Conservation (phyloP, 2,888 invertebrate genomes). For the Nebria salina region DNA sequence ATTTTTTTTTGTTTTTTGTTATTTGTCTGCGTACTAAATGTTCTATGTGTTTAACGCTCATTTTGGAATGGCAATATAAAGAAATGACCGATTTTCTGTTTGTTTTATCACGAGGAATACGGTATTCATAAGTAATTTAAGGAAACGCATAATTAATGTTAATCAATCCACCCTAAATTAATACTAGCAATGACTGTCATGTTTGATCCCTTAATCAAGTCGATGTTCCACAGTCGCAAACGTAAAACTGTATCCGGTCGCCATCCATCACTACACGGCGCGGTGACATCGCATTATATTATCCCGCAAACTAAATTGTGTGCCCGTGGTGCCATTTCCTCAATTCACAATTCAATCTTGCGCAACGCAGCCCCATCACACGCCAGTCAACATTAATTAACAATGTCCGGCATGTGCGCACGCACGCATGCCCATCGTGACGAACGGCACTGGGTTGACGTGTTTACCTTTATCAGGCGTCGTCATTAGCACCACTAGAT, state of each 20-base stretch:
- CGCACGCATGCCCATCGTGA: constrained; percentile 21
- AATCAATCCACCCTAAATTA: background rate
- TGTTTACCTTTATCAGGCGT: constrained; percentile 26
- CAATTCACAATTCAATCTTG: constrained; percentile 38
- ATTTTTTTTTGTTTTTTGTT: too few species aligned
- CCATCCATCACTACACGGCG: background rate
- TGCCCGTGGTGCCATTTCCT: constrained; percentile 25
- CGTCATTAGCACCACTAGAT: constrained; percentile 16
- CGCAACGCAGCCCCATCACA: constrained; percentile 1
- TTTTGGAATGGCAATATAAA: too few species aligned
- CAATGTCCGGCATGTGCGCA: constrained; percentile 26
- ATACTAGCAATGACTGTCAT: background rate
- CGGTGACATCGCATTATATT: background rate
- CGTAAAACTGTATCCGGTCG: background rate
- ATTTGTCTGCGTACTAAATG: too few species aligned
- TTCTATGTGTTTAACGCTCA: too few species aligned
- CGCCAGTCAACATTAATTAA: constrained; percentile 37
- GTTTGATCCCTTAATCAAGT: background rate
- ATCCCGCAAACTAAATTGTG: constrained; percentile 17
- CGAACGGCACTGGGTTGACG: constrained; percentile 21
- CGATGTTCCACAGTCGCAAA: background rate
- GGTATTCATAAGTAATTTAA: background rate
- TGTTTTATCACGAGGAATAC: too few species aligned
- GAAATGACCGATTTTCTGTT: too few species aligned
- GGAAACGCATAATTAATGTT: background rate